Evolutionary conservation across 2,888 invertebrate species (phyloP).

Genomic region (Sphaerophoria rueppellii): DNA sequence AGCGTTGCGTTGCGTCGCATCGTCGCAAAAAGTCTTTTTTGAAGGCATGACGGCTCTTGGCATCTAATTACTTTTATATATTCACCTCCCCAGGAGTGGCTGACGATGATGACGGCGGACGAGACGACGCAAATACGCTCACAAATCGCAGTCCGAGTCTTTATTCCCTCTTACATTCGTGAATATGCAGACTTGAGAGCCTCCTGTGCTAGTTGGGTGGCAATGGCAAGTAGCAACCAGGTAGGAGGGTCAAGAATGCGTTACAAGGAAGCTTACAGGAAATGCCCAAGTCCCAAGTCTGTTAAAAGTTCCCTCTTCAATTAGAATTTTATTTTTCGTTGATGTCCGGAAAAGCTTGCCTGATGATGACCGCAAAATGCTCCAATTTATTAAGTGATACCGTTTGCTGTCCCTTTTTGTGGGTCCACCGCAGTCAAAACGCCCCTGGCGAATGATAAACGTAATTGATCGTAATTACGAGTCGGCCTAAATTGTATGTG

Average conservation of each 20-base stretch:
- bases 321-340: conserved; percentile 40
- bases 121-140: not conserved
- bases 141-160: conserved; percentile 40
- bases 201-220: conserved; percentile 57
- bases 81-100: conserved; percentile 34
- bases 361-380: conserved; percentile 54
- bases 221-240: conserved; percentile 30
- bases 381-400: conserved; percentile 50
- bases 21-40: not conserved
- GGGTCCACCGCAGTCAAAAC: conserved; percentile 14
- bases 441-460: conserved; percentile 45
- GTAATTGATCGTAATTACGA: conserved; percentile 69
- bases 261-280: conserved; percentile 36
- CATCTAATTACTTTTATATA: conserved; percentile 69
- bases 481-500: conserved; percentile 67
- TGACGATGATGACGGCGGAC: not conserved
- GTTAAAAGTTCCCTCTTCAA: conserved; percentile 50
- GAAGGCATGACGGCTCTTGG: conserved; percentile 61
- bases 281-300: conserved; percentile 2
- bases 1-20: conserved; percentile 29
- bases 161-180: conserved; percentile 60
- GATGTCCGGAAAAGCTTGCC: conserved; percentile 53
- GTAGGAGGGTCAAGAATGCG: conserved; percentile 64
- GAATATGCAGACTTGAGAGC: conserved; percentile 35
- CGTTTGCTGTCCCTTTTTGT: conserved; percentile 45